Evolutionary conservation across 2,113 vertebrate genomes (phyloP).

Genomic region (Coryphaenoides rupestris): DNA sequence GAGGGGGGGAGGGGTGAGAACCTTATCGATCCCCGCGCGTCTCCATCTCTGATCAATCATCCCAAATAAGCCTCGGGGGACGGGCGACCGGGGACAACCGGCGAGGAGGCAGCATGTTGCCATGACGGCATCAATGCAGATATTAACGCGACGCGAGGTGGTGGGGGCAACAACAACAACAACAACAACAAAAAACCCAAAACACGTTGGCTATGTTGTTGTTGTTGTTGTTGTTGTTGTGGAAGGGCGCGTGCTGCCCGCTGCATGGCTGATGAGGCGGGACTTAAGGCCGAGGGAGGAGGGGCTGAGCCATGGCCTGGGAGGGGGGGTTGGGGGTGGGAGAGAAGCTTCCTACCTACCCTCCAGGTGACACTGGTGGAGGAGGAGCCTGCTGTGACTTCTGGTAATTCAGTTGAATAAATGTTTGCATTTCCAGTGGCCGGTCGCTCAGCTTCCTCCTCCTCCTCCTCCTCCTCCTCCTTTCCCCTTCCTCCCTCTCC

Average conservation of each 20-base stretch:
- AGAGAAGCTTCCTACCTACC: constrained; percentile 11
- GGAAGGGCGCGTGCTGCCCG: constrained; percentile 15
- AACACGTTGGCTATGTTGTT: too few species aligned
- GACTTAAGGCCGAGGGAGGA: too few species aligned
- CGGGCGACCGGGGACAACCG: constrained; percentile 29
- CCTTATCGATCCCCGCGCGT: constrained; percentile 65
- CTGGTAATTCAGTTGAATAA: constrained; percentile 75
- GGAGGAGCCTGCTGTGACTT: constrained; percentile 49
- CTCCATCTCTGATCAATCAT: constrained; percentile 69
- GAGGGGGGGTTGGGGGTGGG: not conserved
- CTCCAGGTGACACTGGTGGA: constrained; percentile 55
- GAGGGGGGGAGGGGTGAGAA: constrained; percentile 56
- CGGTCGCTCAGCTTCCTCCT: constrained; percentile 48
- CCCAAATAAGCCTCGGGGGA: constrained; percentile 66
- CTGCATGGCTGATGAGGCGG: too few species aligned
- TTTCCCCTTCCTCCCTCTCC: too few species aligned
- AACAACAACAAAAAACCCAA: too few species aligned
- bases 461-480: too few species aligned
- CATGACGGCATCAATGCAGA: constrained; percentile 48
- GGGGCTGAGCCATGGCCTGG: too few species aligned
- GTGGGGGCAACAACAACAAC: too few species aligned
- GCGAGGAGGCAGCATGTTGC: constrained; percentile 59
- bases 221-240: too few species aligned
- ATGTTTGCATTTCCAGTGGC: constrained; percentile 65
- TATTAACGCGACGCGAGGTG: constrained; percentile 40